A percentile compares a stretch with the other conserved stretches of the same genome.
Conservation (phyloP, 1,140 invertebrate genomes). For the Habropoda laboriosa region DNA sequence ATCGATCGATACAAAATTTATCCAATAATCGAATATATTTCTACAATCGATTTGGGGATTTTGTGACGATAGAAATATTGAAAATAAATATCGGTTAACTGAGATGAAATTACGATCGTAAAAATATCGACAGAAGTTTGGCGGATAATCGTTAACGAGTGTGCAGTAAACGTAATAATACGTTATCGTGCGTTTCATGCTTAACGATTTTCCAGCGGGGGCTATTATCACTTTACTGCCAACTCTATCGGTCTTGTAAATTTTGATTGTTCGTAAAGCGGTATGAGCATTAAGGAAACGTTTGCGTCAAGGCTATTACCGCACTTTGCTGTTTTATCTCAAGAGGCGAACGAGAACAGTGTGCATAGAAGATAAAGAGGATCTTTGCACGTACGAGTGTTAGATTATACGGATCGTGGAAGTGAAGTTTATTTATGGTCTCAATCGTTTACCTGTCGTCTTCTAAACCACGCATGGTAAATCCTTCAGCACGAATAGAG, state of each 20-base stretch:
- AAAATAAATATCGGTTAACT: no score
- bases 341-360: conserved; percentile 1
- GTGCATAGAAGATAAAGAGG: conserved; percentile 5
- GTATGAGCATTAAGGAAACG: neutral
- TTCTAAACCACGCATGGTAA: conserved; percentile 24
- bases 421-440: conserved; percentile 46
- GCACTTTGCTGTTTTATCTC: conserved; percentile 42
- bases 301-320: neutral
- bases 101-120: no score
- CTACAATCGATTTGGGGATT: no score
- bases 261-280: neutral
- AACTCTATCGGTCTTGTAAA: neutral
- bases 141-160: no score
- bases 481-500: conserved; percentile 2
- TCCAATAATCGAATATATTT: no score
- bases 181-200: no score
- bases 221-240: neutral
- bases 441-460: conserved; percentile 19
- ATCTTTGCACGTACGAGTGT: conserved; percentile 7
- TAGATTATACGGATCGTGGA: conserved; percentile 23
- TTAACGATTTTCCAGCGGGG: no score
- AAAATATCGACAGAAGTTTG: no score
- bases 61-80: no score
- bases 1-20: no score
- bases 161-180: no score